Evolutionary conservation across 1,140 invertebrate species (phyloP), one percentile per base, ranked within the genome.

Genomic region (Dryas iulia): DNA sequence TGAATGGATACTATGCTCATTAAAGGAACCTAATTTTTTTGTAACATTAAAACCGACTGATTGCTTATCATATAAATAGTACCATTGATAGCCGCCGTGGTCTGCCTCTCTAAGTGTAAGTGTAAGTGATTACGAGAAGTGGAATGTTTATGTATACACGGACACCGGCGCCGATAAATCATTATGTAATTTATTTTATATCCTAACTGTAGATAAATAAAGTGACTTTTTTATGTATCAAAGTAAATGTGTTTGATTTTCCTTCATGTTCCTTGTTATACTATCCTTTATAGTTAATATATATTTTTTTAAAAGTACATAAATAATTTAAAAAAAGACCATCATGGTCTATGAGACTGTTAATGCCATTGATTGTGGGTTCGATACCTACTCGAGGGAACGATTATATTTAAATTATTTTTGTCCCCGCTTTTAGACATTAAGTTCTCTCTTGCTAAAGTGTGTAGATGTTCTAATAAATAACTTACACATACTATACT

Each of bases 101-200:
- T 21, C 39, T 47, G 18, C 39, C 39, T 47, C 39, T 21, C 39
- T 47, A 47, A 47, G 8, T 61, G 39, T 47, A 47, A 47, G 8
- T 61, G 39, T 47, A 47, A 47, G 18, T 47, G 39, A 47, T 18
- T 18, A 76, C 73, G 75, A 78, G 73, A 75, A 75, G 76, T 75
- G 71, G 67, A 57, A 71, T 77, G 73, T 81, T 77, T 69, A 77
- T 81, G 80, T 87, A 84, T 76, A 76, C 72, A 80, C 75, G 79
- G 79, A 80, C 80, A 81, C 79, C 78, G 78, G 85, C 76, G 79
- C 81, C 81, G 75, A 73, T 71, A 84, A 82, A 82, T 76, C 77
- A 84, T 83, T 81, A 83, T 89, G 87, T 91, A 91, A 91, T 90
- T 90, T 91, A 91, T 90, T 91, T 91, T 91, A 90, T 89, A 90